These are phyloP conservation scores for Agrochola lychnidis DNA, from an alignment of 2,888 invertebrate genomes.

Conservation along the genomic window DNA sequence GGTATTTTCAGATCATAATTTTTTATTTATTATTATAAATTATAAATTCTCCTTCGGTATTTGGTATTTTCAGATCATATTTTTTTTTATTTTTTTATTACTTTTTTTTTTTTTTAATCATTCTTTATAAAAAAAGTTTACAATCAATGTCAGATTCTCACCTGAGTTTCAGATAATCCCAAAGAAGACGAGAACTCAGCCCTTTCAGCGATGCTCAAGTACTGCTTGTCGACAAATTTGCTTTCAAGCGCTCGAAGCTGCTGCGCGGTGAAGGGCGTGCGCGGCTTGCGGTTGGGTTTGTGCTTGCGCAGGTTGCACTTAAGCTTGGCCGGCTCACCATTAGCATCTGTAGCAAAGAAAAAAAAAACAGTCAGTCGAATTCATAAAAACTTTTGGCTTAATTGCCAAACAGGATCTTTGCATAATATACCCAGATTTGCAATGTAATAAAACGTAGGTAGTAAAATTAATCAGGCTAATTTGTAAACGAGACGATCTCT, in stretches of 20 bases:
- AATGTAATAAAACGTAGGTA: slow-evolving; percentile 39
- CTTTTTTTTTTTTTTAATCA: no score
- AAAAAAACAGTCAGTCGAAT: slow-evolving; percentile 39
- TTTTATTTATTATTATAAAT: no score
- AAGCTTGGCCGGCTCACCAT: slow-evolving; percentile 95
- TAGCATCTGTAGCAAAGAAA: slow-evolving; percentile 89
- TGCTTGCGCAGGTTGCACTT: slow-evolving; percentile 98
- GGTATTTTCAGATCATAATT: background rate
- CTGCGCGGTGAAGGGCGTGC: slow-evolving; percentile 99
- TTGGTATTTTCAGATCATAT: background rate
- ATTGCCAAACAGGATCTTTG: slow-evolving; percentile 50
- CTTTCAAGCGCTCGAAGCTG: slow-evolving; percentile 98
- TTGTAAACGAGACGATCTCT: slow-evolving; percentile 59
- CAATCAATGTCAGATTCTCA: slow-evolving; percentile 57
- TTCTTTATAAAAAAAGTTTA: no score
- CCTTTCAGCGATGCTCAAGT: slow-evolving; percentile 98
- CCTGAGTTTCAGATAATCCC: slow-evolving; percentile 92
- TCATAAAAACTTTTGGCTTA: slow-evolving; percentile 35
- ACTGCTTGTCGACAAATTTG: slow-evolving; percentile 99
- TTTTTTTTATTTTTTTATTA: no score
- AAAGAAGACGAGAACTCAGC: slow-evolving; percentile 99
- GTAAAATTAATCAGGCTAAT: slow-evolving; percentile 62
- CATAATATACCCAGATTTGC: slow-evolving; percentile 25
- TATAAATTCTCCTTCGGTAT: background rate
- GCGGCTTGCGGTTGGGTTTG: slow-evolving; percentile 99